These are phyloP conservation scores for Tiaroga cobitis DNA, from an alignment of 2,797 vertebrate species.

Conservation along the genomic window DNA sequence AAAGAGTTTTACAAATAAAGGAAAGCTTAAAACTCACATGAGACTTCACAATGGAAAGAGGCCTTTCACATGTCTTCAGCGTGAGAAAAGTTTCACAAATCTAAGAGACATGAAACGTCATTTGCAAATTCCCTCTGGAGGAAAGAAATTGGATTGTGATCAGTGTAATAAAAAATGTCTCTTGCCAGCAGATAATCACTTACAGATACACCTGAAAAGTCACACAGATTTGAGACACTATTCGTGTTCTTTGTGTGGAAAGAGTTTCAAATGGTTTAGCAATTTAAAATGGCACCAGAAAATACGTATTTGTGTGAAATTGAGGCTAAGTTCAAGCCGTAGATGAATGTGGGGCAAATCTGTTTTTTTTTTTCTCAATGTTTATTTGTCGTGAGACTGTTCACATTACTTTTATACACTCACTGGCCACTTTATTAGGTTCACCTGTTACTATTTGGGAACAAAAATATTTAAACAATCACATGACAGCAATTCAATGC, in stretches of 20 bases:
- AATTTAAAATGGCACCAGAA: conserved; percentile 6
- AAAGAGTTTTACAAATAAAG: neutral
- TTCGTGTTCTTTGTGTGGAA: neutral
- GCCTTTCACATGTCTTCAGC: neutral
- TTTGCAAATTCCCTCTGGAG: neutral
- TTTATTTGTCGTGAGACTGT: neutral
- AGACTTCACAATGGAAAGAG: neutral
- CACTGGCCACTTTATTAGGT: neutral
- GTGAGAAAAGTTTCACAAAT: neutral
- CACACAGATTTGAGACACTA: neutral
- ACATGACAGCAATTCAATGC: neutral
- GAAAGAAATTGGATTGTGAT: neutral
- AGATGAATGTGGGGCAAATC: neutral
- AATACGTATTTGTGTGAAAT: neutral
- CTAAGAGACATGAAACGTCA: neutral
- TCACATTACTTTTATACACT: neutral
- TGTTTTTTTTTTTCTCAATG: neutral
- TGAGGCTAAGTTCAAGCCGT: no score
- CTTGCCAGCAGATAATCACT: neutral
- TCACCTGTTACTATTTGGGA: neutral
- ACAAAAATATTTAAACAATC: neutral
- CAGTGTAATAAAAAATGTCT: neutral
- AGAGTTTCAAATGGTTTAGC: neutral
- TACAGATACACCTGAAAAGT: neutral
- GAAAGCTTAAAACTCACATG: neutral